Evolutionary conservation across 1,140 invertebrate genomes (phyloP).

Genomic region (Liolophura sinensis): DNA sequence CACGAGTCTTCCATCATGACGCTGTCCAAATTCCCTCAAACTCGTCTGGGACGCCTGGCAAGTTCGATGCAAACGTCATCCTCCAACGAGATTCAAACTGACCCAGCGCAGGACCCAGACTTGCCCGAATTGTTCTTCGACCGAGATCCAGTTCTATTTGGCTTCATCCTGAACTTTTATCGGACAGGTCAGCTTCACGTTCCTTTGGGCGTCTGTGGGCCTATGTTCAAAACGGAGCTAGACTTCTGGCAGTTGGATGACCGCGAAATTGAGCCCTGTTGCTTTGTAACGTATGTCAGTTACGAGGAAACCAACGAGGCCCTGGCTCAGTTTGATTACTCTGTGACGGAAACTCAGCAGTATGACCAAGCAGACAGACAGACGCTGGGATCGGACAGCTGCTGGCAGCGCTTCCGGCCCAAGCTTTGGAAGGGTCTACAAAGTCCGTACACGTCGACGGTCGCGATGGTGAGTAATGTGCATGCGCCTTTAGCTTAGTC

Average conservation of each 20-base stretch:
- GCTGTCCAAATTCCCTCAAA: too few species aligned
- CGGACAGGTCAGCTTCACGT: slow-evolving; percentile 98
- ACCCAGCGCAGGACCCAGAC: slow-evolving; percentile 16
- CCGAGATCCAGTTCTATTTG: slow-evolving; percentile 96
- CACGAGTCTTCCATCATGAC: too few species aligned
- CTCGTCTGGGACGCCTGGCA: too few species aligned
- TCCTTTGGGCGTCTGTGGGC: slow-evolving; percentile 96
- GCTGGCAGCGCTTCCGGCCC: slow-evolving; percentile 28
- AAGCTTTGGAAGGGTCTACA: slow-evolving; percentile 27
- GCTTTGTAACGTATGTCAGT: slow-evolving; percentile 25
- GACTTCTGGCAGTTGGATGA: slow-evolving; percentile 72
- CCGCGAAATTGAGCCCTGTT: slow-evolving; percentile 30
- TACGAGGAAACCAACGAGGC: slow-evolving; percentile 24
- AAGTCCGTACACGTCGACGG: slow-evolving; percentile 18
- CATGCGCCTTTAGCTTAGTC: too few species aligned
- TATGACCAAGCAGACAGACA: too few species aligned
- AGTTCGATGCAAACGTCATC: too few species aligned
- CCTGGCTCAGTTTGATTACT: slow-evolving; percentile 27
- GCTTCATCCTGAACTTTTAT: slow-evolving; percentile 97
- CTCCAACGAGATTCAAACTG: not conserved
- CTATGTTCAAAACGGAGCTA: slow-evolving; percentile 96
- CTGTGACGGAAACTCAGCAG: too few species aligned
- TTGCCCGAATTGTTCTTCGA: slow-evolving; percentile 95
- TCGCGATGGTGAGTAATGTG: slow-evolving; percentile 15
- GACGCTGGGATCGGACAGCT: slow-evolving; percentile 24